Conservation (phyloP, 1,140 invertebrate genomes). For the Psix sp. region DNA sequence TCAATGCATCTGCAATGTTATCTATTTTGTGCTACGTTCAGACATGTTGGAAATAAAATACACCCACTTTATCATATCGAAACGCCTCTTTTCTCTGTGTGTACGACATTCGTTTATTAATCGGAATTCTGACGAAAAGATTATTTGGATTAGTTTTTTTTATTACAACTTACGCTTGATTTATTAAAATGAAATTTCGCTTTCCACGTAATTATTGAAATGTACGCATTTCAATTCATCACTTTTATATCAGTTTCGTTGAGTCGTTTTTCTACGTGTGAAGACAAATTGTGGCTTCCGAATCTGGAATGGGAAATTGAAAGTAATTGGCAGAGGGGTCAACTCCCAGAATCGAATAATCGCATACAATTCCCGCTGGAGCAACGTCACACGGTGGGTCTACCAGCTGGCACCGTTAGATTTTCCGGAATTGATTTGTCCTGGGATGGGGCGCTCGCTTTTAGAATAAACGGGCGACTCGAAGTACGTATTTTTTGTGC, state of each 20-base stretch:
- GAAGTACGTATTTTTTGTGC: slow-evolving; percentile 60
- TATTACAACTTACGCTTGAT: too few relatives aligned
- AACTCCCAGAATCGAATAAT: slow-evolving; percentile 60
- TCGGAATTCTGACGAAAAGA: too few relatives aligned
- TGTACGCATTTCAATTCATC: background rate
- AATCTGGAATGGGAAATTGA: slow-evolving; percentile 68
- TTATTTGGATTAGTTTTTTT: too few relatives aligned
- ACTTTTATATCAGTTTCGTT: background rate
- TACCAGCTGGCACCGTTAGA: slow-evolving; percentile 48
- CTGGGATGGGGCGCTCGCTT: slow-evolving; percentile 63
- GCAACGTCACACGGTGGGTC: slow-evolving; percentile 65
- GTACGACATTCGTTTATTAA: too few relatives aligned
- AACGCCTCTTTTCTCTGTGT: too few relatives aligned
- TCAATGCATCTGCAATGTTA: too few relatives aligned
- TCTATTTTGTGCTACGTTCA: too few relatives aligned
- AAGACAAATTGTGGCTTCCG: slow-evolving; percentile 68
- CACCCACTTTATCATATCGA: too few relatives aligned
- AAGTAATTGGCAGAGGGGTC: slow-evolving; percentile 66
- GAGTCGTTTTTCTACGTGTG: slow-evolving; percentile 1
- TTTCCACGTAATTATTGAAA: background rate
- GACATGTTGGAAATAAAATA: too few relatives aligned
- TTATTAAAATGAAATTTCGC: too few relatives aligned
- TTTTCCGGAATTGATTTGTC: slow-evolving; percentile 68
- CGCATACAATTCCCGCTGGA: slow-evolving; percentile 67
- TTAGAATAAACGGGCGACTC: slow-evolving; percentile 63